These are phyloP conservation scores for Pelobates cultripes DNA, from an alignment of 2,797 vertebrate species.

Conservation along the genomic window DNA sequence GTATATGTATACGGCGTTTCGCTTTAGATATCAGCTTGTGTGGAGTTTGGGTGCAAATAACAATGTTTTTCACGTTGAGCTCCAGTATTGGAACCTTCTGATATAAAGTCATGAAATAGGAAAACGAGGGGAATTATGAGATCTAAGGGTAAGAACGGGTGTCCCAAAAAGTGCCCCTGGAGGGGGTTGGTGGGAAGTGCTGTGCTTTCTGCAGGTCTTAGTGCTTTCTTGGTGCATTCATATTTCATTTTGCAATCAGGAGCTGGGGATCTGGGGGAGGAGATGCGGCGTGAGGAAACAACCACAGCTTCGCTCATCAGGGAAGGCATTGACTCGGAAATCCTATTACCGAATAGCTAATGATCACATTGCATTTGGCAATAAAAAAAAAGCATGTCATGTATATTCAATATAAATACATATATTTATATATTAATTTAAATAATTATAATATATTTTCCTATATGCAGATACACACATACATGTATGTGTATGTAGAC, in stretches of 20 bases:
- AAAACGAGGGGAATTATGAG: neutral
- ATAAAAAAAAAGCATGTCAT: neutral
- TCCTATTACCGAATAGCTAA: neutral
- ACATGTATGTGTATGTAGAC: neutral
- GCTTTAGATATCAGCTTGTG: neutral
- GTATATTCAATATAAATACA: neutral
- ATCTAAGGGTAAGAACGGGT: slow-evolving; percentile 25
- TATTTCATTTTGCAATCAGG: slow-evolving; percentile 55
- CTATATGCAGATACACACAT: neutral
- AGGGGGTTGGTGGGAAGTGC: slow-evolving; percentile 42
- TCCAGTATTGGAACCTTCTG: neutral
- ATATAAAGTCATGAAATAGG: neutral
- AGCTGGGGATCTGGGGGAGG: slow-evolving; percentile 45
- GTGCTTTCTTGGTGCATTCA: slow-evolving; percentile 51
- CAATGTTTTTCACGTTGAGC: neutral
- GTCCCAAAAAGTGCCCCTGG: slow-evolving; percentile 46
- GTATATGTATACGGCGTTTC: neutral
- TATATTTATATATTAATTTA: neutral
- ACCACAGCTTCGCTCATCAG: slow-evolving; percentile 2
- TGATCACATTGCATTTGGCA: neutral
- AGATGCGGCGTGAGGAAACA: slow-evolving; percentile 19
- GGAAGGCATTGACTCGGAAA: neutral
- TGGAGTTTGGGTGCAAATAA: neutral
- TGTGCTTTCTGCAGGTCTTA: slow-evolving; percentile 49
- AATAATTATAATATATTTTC: neutral